Conservation (phyloP, 2,888 invertebrate genomes). For the Heliconius aoede region DNA sequence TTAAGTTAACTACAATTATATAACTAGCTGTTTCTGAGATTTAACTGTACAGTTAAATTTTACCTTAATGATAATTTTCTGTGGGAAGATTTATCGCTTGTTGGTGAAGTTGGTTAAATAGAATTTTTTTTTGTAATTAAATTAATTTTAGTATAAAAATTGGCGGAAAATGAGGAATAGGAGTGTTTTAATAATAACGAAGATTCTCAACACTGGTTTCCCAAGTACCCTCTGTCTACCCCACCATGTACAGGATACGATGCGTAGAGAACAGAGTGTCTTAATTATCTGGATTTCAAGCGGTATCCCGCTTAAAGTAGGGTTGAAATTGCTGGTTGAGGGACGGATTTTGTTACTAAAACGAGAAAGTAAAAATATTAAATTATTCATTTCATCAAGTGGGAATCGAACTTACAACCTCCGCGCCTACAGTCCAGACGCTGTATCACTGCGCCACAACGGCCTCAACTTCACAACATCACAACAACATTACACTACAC, state of each 20-base stretch:
- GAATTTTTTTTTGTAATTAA: too few species aligned
- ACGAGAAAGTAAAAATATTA: neutral
- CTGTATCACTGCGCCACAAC: neutral
- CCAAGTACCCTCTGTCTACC: too few species aligned
- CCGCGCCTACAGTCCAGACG: too few species aligned
- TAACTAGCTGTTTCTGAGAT: constrained; percentile 23
- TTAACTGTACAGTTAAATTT: neutral
- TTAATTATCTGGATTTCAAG: too few species aligned
- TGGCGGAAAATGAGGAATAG: too few species aligned
- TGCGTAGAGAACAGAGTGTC: too few species aligned
- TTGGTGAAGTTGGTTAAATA: too few species aligned
- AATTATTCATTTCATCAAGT: neutral
- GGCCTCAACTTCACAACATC: neutral
- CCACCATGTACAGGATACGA: too few species aligned
- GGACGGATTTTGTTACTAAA: neutral
- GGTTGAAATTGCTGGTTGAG: neutral
- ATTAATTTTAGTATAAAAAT: too few species aligned
- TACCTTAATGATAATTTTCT: neutral
- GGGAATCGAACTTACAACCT: neutral
- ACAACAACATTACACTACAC: too few species aligned
- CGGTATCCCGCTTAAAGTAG: neutral
- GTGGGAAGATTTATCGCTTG: neutral
- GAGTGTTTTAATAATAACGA: too few species aligned
- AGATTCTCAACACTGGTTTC: too few species aligned
- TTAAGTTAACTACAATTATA: constrained; percentile 18